Evolutionary conservation across 2,888 invertebrate species (phyloP).

Genomic region (Ischnura elegans): DNA sequence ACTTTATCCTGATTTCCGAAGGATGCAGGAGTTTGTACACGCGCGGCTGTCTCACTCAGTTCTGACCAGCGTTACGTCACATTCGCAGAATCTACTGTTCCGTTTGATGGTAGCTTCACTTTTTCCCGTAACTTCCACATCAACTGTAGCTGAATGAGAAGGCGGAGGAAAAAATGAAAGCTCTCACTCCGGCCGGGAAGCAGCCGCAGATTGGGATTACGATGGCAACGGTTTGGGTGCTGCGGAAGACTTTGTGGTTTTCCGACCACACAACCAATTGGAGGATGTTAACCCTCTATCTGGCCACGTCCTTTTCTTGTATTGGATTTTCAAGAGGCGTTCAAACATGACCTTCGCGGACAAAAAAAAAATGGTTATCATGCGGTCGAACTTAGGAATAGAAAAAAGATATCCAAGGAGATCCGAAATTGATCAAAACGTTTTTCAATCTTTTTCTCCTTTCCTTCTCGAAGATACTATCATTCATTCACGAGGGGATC

Average conservation of each 20-base stretch:
- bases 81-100: not conserved
- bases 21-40: too few species aligned
- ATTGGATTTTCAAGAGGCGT: constrained; percentile 16
- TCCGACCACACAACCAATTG: not conserved
- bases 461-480: not conserved
- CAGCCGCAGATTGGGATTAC: not conserved
- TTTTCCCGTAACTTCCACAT: not conserved
- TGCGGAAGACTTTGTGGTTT: not conserved
- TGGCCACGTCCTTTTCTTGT: not conserved
- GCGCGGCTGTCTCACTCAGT: not conserved
- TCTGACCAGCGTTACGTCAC: not conserved
- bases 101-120: not conserved
- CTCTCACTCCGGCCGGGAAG: not conserved
- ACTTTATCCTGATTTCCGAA: too few species aligned
- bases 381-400: not conserved
- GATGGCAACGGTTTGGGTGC: not conserved
- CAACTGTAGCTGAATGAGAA: not conserved
- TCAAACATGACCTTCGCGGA: not conserved
- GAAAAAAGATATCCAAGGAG: not conserved
- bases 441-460: not conserved
- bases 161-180: not conserved
- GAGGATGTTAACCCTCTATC: not conserved
- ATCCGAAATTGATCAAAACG: too few species aligned
- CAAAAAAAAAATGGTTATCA: not conserved
- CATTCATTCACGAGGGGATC: not conserved